A percentile compares a stretch with the other conserved stretches of the same genome.
phyloP scores from a whole-genome alignment of 2,113 vertebrate species.

The Pionites leucogaster region DNA sequence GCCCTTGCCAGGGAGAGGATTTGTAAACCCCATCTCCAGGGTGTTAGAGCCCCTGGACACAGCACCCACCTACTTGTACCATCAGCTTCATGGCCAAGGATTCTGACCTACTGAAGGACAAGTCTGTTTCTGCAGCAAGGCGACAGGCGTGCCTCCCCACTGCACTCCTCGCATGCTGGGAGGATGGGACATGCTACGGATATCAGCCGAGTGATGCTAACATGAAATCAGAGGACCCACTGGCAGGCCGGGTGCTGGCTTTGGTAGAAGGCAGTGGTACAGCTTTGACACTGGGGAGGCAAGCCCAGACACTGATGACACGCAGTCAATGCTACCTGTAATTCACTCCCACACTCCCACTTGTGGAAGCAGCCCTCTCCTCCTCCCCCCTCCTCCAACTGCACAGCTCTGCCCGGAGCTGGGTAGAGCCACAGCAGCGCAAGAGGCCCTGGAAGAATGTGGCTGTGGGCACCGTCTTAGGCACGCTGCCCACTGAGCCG shows the following conservation, averaged over 20 bases:
- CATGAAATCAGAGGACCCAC: neutral
- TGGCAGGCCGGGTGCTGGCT: neutral
- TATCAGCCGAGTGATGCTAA: neutral
- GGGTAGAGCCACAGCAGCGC: neutral
- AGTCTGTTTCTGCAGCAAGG: neutral
- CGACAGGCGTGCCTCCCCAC: accelerated
- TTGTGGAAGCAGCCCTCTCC: neutral
- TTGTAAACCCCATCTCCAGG: neutral
- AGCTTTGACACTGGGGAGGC: neutral
- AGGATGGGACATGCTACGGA: neutral
- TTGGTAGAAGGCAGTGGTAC: accelerated
- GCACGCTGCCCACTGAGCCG: neutral
- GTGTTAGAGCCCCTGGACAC: neutral
- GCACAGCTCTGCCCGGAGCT: neutral
- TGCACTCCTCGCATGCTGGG: neutral
- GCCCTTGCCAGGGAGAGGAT: neutral
- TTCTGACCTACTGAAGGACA: neutral
- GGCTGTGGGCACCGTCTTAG: neutral
- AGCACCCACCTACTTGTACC: neutral
- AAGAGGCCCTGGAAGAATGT: neutral
- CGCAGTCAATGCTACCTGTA: neutral
- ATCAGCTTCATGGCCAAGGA: neutral
- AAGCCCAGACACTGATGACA: neutral
- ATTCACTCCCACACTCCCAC: neutral
- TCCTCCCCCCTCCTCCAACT: neutral